phyloP scores from a whole-genome alignment of 2,113 vertebrate genomes.

The Mormoops blainvillei region DNA sequence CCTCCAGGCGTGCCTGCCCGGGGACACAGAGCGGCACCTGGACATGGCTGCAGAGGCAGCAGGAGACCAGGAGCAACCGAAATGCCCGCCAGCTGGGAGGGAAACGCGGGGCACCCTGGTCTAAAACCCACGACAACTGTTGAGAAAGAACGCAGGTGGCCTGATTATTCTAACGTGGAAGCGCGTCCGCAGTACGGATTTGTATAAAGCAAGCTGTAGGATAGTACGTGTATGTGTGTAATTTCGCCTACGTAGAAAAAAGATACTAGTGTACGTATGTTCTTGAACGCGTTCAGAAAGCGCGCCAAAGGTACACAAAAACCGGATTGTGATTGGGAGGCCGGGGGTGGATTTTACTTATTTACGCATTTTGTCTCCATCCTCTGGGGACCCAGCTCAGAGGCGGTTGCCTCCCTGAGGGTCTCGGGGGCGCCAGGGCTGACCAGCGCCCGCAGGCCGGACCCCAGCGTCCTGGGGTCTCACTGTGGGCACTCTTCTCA shows the following conservation, averaged over 20 bases:
- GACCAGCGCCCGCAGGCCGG: neutral
- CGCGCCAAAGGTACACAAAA: neutral
- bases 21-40: neutral
- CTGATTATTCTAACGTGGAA: neutral
- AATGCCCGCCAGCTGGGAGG: neutral
- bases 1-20: neutral
- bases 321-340: neutral
- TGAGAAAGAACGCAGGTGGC: neutral
- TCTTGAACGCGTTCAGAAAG: neutral
- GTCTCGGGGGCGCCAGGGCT: neutral
- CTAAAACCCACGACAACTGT: neutral
- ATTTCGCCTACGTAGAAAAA: neutral
- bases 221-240: accelerated
- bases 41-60: neutral
- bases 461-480: too few species aligned
- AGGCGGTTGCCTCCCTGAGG: neutral
- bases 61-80: neutral
- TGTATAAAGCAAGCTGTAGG: neutral
- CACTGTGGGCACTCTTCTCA: neutral
- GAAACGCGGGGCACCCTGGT: neutral
- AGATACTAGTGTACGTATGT: neutral
- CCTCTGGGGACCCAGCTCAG: neutral
- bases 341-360: neutral
- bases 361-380: neutral
- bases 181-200: neutral